A percentile compares a stretch with the other conserved stretches of the same genome.
Evolutionary conservation across 2,113 vertebrate species (phyloP).

Genomic region (Notechis scutatus): DNA sequence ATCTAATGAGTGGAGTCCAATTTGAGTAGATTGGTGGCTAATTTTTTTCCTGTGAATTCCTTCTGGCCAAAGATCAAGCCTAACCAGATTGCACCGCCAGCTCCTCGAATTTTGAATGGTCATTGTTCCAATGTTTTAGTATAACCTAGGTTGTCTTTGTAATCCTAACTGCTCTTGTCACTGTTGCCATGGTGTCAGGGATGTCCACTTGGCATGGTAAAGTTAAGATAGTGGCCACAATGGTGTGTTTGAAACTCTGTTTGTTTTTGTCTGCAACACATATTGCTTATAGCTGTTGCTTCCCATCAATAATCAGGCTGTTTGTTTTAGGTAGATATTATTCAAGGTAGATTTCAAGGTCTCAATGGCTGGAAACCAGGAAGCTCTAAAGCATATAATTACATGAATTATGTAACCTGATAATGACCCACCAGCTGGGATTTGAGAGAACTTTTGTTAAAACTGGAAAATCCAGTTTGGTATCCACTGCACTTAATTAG

Average conservation of each 20-base stretch:
- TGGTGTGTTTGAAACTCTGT: neutral
- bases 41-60: neutral
- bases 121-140: neutral
- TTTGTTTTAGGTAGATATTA: neutral
- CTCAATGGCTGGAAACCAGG: neutral
- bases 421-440: slow-evolving; percentile 8
- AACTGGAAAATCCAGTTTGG: slow-evolving; percentile 27
- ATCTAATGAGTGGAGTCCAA: neutral
- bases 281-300: neutral
- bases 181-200: neutral
- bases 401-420: slow-evolving; percentile 8
- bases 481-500: slow-evolving; percentile 21
- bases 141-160: neutral
- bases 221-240: neutral
- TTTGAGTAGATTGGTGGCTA: neutral
- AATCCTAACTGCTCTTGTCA: neutral
- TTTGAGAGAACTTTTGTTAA: neutral
- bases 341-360: neutral
- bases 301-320: neutral
- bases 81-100: neutral
- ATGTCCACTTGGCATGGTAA: neutral
- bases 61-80: neutral
- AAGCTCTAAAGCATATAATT: neutral
- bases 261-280: neutral
- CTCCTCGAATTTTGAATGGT: neutral